Evolutionary conservation across 2,797 vertebrate genomes (phyloP).

Genomic region (Premnoplex brunnescens): DNA sequence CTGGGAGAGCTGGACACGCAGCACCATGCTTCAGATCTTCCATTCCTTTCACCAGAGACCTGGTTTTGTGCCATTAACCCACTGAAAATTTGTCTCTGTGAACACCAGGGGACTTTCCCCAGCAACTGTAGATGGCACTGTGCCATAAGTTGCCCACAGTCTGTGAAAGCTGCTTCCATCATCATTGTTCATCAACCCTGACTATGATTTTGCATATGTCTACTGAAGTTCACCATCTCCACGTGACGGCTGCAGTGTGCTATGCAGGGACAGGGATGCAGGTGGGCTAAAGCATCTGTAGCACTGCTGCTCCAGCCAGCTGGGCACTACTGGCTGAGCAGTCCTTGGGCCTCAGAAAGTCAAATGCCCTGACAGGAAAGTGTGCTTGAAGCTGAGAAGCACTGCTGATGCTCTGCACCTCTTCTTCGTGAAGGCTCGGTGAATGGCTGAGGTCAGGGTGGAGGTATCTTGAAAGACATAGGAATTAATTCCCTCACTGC

Average conservation of each 20-base stretch:
- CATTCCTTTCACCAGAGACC: neutral
- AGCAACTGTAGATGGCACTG: neutral
- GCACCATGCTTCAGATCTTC: neutral
- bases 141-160: neutral
- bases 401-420: neutral
- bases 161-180: neutral
- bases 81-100: neutral
- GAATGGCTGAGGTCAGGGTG: neutral
- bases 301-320: neutral
- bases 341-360: neutral
- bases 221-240: neutral
- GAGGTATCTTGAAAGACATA: neutral
- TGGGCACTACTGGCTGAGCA: neutral
- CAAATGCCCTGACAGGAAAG: neutral
- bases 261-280: neutral
- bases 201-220: neutral
- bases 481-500: neutral
- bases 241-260: fast-evolving
- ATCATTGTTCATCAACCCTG: neutral
- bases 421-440: neutral
- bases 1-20: neutral
- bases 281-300: neutral
- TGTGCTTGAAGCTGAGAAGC: neutral
- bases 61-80: neutral
- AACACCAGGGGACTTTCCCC: neutral